Conservation (phyloP, 2,888 invertebrate genomes). For the Ophonus ardosiacus region DNA sequence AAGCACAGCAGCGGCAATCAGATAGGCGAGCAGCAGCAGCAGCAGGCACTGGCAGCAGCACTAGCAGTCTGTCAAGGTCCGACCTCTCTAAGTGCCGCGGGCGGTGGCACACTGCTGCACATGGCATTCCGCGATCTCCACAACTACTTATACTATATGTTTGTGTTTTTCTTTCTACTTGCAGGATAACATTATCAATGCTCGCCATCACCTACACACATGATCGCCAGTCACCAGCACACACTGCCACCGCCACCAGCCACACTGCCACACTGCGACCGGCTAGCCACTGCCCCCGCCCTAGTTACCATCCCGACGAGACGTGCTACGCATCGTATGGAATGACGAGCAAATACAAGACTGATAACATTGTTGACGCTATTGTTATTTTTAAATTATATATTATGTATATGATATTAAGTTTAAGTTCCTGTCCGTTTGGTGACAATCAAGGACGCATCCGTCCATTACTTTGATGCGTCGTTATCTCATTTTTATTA, state of each 20-base stretch:
- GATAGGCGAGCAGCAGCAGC: slow-evolving; percentile 54
- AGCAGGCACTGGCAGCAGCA: slow-evolving; percentile 46
- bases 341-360: slow-evolving; percentile 64
- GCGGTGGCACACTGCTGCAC: slow-evolving; percentile 59
- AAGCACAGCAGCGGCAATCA: slow-evolving; percentile 44
- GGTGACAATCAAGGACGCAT: slow-evolving; percentile 61
- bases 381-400: slow-evolving; percentile 76
- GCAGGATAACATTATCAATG: slow-evolving; percentile 45
- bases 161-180: slow-evolving; percentile 39
- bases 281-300: slow-evolving; percentile 63
- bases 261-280: slow-evolving; percentile 61
- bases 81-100: slow-evolving; percentile 62
- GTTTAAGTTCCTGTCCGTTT: slow-evolving; percentile 72
- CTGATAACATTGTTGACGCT: slow-evolving; percentile 64
- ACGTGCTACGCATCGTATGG: slow-evolving; percentile 59
- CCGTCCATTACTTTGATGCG: slow-evolving; percentile 60
- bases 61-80: slow-evolving; percentile 64
- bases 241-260: slow-evolving; percentile 47
- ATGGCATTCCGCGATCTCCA: slow-evolving; percentile 55
- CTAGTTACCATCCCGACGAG: slow-evolving; percentile 62
- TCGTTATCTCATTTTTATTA: slow-evolving; percentile 63
- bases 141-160: slow-evolving; percentile 21
- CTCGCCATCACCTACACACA: not conserved
- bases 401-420: slow-evolving; percentile 69
- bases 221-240: slow-evolving; percentile 51